Evolutionary conservation across 2,888 invertebrate species (phyloP).

Genomic region (Meliscaeva auricollis): DNA sequence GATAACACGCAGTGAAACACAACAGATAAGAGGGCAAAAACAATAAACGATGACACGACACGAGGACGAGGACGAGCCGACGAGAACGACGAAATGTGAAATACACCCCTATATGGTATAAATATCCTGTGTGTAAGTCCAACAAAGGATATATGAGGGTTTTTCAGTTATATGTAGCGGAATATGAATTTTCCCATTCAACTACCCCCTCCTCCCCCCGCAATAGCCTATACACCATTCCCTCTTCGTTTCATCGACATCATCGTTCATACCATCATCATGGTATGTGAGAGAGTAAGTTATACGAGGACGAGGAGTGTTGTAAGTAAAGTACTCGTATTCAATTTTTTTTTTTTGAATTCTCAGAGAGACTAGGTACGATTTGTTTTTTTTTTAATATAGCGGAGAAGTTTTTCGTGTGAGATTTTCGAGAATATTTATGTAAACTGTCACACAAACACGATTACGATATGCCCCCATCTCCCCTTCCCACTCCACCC

Average conservation of each 20-base stretch:
- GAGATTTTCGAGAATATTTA: constrained; percentile 46
- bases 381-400: background rate
- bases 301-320: constrained; percentile 20
- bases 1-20: constrained; percentile 71
- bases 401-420: constrained; percentile 39
- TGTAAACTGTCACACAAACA: constrained; percentile 64
- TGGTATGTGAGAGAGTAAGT: constrained; percentile 54
- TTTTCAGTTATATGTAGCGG: constrained; percentile 27
- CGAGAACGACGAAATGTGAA: constrained; percentile 27
- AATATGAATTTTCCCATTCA: constrained; percentile 54
- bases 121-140: constrained; percentile 35
- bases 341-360: no score
- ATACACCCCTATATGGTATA: constrained; percentile 67
- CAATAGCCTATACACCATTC: no score
- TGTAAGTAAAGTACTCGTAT: no score
- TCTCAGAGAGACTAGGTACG: constrained; percentile 57
- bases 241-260: background rate
- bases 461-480: constrained; percentile 33
- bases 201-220: background rate
- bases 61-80: constrained; percentile 8
- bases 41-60: constrained; percentile 65
- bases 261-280: background rate
- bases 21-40: constrained; percentile 73
- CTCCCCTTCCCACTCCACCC: background rate
- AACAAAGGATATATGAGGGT: constrained; percentile 41